phyloP scores from a whole-genome alignment of 2,888 invertebrate species.

The Amphipyra tragopoginis region DNA sequence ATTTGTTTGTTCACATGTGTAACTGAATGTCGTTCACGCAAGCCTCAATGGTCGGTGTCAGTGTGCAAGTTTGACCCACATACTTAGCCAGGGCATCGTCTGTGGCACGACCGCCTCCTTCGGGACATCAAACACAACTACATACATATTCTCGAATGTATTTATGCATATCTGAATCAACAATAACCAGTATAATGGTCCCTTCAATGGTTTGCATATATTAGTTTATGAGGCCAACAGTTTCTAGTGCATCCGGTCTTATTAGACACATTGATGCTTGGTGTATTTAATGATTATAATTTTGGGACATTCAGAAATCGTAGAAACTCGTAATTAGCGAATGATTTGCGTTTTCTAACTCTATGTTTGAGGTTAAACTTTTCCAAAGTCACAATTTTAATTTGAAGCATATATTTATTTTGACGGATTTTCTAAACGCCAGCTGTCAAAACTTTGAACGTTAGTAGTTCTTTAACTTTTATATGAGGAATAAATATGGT shows the following conservation, averaged over 20 bases:
- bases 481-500: no score
- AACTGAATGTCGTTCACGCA: slow-evolving; percentile 40
- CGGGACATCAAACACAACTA: slow-evolving; percentile 35
- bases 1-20: slow-evolving; percentile 50
- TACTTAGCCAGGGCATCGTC: slow-evolving; percentile 38
- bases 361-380: no score
- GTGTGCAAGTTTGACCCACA: slow-evolving; percentile 55
- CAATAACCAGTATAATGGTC: slow-evolving; percentile 46
- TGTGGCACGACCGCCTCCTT: slow-evolving; percentile 31
- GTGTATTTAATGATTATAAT: slow-evolving; percentile 25
- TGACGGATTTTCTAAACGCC: no score
- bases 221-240: slow-evolving; percentile 50
- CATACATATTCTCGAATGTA: slow-evolving; percentile 31
- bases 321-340: slow-evolving; percentile 19
- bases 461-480: no score
- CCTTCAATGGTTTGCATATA: slow-evolving; percentile 45
- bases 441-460: no score
- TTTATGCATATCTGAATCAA: slow-evolving; percentile 52
- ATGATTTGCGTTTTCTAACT: background rate
- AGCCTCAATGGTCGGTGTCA: slow-evolving; percentile 40
- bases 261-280: slow-evolving; percentile 20
- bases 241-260: slow-evolving; percentile 53
- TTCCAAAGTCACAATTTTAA: no score
- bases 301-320: slow-evolving; percentile 39
- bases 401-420: no score